phyloP scores from a whole-genome alignment of 2,797 vertebrate genomes.

The Malacoraja senta region DNA sequence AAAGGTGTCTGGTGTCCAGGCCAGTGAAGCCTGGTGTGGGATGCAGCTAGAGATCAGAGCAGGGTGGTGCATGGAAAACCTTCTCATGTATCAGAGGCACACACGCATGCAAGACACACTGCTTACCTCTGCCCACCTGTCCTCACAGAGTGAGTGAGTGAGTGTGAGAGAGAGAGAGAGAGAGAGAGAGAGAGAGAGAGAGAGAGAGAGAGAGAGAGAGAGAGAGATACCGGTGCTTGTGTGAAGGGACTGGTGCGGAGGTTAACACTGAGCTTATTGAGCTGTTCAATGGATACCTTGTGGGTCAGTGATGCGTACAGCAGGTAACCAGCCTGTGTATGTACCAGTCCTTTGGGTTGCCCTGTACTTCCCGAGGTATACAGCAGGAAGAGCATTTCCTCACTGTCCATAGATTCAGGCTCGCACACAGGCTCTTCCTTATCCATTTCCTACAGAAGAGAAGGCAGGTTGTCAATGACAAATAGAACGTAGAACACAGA shows the following conservation, averaged over 20 bases:
- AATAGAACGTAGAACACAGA: background rate
- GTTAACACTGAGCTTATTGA: background rate
- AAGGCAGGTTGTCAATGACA: background rate
- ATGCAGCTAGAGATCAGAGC: background rate
- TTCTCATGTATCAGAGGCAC: background rate
- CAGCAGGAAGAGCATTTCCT: slow-evolving; percentile 82
- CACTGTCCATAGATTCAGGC: slow-evolving; percentile 80
- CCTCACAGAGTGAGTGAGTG: too few relatives aligned
- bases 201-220: background rate
- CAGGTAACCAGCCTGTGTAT: slow-evolving; percentile 90
- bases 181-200: too few relatives aligned
- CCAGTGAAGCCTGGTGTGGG: background rate
- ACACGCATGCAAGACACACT: background rate
- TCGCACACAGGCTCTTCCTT: slow-evolving; percentile 65
- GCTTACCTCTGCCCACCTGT: too few relatives aligned
- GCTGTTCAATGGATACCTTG: slow-evolving; percentile 60
- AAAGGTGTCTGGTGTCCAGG: background rate
- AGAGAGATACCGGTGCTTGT: too few relatives aligned
- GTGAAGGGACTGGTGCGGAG: background rate
- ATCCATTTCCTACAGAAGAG: slow-evolving; percentile 66
- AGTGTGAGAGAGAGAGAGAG: too few relatives aligned
- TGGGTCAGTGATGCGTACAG: slow-evolving; percentile 79
- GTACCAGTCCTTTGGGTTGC: slow-evolving; percentile 84
- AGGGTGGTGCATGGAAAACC: background rate
- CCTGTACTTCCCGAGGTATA: slow-evolving; percentile 93